Percentiles rank a stretch among this genome's conserved stretches.
Evolutionary conservation across 1,140 invertebrate genomes (phyloP).

Genomic region (Hypothenemus hampei): DNA sequence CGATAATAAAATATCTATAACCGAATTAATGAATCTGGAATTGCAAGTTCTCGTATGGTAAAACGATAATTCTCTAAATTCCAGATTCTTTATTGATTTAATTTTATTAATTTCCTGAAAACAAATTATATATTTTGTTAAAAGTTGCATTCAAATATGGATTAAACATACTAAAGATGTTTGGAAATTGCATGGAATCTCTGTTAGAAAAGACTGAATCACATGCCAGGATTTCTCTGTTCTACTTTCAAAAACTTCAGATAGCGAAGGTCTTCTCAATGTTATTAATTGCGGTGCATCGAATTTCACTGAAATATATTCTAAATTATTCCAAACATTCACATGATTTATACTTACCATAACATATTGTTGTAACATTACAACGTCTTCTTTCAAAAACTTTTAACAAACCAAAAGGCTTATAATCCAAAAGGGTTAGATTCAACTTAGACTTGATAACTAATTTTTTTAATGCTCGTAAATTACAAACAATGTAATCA

Average conservation of each 20-base stretch:
- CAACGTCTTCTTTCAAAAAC: constrained; percentile 15
- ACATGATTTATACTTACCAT: constrained; percentile 9
- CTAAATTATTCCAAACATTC: background rate
- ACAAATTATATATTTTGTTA: background rate
- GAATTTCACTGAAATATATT: constrained; percentile 11
- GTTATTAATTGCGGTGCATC: constrained; percentile 1
- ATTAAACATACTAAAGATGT: constrained; percentile 17
- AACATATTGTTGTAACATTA: constrained; percentile 16
- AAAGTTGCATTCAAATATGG: background rate
- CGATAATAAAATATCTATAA: constrained; percentile 23
- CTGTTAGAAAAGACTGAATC: constrained; percentile 6
- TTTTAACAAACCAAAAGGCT: constrained; percentile 21
- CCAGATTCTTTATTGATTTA: constrained; percentile 12
- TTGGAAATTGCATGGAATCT: constrained; percentile 14
- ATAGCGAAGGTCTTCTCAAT: constrained; percentile 5
- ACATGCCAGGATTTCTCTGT: constrained; percentile 21
- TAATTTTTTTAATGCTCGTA: constrained; percentile 20
- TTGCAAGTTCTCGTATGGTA: constrained; percentile 20
- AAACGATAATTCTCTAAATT: constrained; percentile 27
- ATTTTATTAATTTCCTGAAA: constrained; percentile 22
- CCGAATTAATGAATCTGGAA: constrained; percentile 20
- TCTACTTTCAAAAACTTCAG: constrained; percentile 21
- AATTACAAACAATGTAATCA: constrained; percentile 22
- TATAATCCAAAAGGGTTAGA: constrained; percentile 22
- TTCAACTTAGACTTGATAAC: constrained; percentile 26